Conservation (phyloP, 2,797 vertebrate species). For the Miichthys miiuy region DNA sequence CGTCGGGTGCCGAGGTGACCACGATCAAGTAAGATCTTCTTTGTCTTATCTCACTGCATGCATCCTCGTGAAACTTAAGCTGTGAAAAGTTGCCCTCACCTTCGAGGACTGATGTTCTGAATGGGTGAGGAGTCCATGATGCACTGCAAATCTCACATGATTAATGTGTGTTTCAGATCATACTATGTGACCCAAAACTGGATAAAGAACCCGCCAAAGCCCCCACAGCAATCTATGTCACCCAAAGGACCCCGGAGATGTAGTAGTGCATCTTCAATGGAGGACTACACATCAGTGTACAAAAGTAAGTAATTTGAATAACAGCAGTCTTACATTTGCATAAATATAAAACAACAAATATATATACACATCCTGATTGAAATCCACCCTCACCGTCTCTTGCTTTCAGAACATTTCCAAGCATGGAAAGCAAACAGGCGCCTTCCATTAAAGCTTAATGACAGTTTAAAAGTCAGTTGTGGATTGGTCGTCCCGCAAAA, state of each 20-base stretch:
- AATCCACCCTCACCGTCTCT: background rate
- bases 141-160: background rate
- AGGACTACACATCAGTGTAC: constrained; percentile 55
- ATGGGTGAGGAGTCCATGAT: background rate
- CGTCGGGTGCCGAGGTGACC: background rate
- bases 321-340: too few relatives aligned
- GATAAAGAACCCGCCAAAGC: constrained; percentile 16
- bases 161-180: constrained; percentile 43
- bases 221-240: background rate
- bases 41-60: background rate
- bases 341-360: background rate
- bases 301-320: constrained; percentile 51
- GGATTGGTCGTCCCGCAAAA: background rate
- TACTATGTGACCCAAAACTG: constrained; percentile 22
- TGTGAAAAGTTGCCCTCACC: background rate
- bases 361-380: background rate
- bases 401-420: constrained; percentile 63
- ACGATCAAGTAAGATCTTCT: constrained; percentile 43
- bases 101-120: background rate
- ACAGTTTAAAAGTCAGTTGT: constrained; percentile 41
- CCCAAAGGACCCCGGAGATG: constrained; percentile 13
- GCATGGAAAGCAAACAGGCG: constrained; percentile 32
- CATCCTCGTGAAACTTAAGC: too few relatives aligned
- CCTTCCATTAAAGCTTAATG: background rate
- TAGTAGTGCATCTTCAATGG: background rate